Evolutionary conservation across 1,140 invertebrate species (phyloP).

Genomic region (Micrasema longulum): DNA sequence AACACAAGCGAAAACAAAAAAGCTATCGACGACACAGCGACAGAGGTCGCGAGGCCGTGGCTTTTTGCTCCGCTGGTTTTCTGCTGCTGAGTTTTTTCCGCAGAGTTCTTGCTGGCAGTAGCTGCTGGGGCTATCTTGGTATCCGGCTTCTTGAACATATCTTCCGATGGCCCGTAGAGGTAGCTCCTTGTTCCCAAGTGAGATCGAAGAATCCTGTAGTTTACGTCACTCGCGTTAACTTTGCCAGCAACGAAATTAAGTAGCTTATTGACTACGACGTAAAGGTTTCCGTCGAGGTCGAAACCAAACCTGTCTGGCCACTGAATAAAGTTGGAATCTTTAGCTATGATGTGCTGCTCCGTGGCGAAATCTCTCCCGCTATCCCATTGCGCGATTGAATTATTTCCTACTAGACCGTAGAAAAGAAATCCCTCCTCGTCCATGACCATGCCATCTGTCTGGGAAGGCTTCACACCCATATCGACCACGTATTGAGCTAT

Average conservation of each 20-base stretch:
- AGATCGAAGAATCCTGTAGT: constrained; percentile 72
- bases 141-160: constrained; percentile 57
- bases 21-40: constrained; percentile 1
- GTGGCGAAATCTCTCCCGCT: constrained; percentile 62
- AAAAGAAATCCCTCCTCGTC: constrained; percentile 74
- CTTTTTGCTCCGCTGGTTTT: constrained; percentile 50
- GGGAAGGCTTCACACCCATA: constrained; percentile 72
- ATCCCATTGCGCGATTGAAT: constrained; percentile 77
- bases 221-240: constrained; percentile 67
- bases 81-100: constrained; percentile 48
- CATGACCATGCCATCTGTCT: constrained; percentile 79
- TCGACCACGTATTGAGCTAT: constrained; percentile 65
- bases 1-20: constrained; percentile 12
- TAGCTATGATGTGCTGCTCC: constrained; percentile 72
- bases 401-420: constrained; percentile 74
- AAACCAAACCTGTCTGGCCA: constrained; percentile 80
- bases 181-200: constrained; percentile 72
- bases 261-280: constrained; percentile 75
- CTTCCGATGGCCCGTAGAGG: constrained; percentile 64
- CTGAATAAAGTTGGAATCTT: constrained; percentile 74
- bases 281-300: constrained; percentile 73
- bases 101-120: constrained; percentile 50
- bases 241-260: constrained; percentile 72
- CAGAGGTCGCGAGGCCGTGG: constrained; percentile 44
- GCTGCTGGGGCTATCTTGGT: constrained; percentile 55